Evolutionary conservation across 2,113 vertebrate genomes (phyloP).

Genomic region (Hippocampus zosterae): DNA sequence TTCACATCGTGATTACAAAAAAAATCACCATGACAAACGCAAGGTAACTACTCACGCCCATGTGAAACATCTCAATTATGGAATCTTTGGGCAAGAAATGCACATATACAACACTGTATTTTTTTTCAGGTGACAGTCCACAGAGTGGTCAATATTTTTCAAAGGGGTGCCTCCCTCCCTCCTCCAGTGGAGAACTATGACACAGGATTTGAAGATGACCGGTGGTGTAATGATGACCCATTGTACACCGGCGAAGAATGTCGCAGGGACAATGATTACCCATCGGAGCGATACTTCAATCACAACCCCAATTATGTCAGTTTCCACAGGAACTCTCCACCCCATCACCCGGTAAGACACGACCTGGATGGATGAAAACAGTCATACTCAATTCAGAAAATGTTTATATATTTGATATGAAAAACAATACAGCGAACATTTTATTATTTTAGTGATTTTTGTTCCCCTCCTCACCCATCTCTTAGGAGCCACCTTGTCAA

Average conservation of each 20-base stretch:
- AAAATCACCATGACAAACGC: too few relatives aligned
- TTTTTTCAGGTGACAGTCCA: slow-evolving; percentile 52
- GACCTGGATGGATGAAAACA: background rate
- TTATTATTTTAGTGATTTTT: background rate
- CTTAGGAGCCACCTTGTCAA: slow-evolving; percentile 38
- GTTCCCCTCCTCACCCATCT: background rate
- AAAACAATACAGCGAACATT: background rate
- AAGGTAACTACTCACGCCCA: too few relatives aligned
- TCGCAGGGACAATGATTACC: slow-evolving; percentile 21
- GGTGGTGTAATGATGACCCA: slow-evolving; percentile 33
- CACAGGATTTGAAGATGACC: slow-evolving; percentile 30
- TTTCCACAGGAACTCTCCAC: slow-evolving; percentile 37
- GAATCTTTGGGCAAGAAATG: background rate
- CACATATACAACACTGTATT: background rate
- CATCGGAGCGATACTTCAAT: slow-evolving; percentile 21
- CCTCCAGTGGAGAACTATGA: slow-evolving; percentile 22
- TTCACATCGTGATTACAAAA: too few relatives aligned
- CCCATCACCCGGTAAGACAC: slow-evolving; percentile 39
- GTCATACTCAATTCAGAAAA: background rate
- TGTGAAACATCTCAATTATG: too few relatives aligned
- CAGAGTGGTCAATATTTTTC: slow-evolving; percentile 57
- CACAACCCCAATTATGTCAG: slow-evolving; percentile 24
- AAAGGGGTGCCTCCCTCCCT: slow-evolving; percentile 29
- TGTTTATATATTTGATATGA: background rate
- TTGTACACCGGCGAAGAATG: slow-evolving; percentile 33